Conservation (phyloP, 2,113 vertebrate species). For the Actenoides lindsayi region DNA sequence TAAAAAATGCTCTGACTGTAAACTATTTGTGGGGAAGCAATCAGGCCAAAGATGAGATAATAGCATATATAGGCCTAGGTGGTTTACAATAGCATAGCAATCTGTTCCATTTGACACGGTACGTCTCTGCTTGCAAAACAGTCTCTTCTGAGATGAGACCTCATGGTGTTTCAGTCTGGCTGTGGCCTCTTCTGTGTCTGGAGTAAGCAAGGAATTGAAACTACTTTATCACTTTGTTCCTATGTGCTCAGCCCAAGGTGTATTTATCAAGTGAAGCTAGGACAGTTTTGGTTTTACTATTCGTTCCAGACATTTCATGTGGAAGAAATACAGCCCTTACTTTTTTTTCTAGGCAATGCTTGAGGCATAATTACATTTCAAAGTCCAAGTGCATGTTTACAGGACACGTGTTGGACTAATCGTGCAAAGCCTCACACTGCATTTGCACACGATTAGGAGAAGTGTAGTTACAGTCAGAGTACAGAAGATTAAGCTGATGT, state of each 20-base stretch:
- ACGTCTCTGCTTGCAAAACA: neutral
- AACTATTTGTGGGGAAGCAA: neutral
- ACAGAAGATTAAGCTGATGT: neutral
- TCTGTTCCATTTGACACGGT: neutral
- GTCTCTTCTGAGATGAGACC: neutral
- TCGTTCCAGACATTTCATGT: neutral
- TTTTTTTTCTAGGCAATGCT: neutral
- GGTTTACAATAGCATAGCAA: neutral
- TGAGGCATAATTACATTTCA: neutral
- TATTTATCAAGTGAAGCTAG: neutral
- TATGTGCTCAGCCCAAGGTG: neutral
- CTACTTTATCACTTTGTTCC: neutral
- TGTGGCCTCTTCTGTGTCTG: neutral
- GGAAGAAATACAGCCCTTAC: neutral
- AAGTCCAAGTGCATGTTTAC: neutral
- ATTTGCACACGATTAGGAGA: neutral
- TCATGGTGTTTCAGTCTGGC: neutral
- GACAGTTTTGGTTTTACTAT: neutral
- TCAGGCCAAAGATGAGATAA: neutral
- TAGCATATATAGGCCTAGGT: neutral
- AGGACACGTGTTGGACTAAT: neutral
- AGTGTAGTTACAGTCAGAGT: neutral
- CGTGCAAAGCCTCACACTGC: neutral
- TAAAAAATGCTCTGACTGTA: neutral
- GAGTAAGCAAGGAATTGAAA: constrained; percentile 1